Conservation (phyloP, 1,140 invertebrate genomes). For the Drosophila equinoxialis region DNA sequence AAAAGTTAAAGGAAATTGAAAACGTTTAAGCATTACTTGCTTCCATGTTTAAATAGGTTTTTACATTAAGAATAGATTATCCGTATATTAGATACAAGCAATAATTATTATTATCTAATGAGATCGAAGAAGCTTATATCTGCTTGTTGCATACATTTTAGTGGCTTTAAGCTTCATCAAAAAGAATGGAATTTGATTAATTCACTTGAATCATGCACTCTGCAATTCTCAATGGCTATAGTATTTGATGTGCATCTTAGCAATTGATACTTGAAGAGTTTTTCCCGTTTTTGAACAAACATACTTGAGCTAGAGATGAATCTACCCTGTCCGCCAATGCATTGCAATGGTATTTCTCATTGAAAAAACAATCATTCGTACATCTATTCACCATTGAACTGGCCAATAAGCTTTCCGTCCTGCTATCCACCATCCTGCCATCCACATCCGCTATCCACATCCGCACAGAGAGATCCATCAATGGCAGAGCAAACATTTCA, state of each 20-base stretch:
- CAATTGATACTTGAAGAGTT: background rate
- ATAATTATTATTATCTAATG: too few relatives aligned
- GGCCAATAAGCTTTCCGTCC: constrained; percentile 40
- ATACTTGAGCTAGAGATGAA: constrained; percentile 32
- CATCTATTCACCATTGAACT: constrained; percentile 32
- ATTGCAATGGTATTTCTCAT: constrained; percentile 41
- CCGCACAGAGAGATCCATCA: constrained; percentile 45
- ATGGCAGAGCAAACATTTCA: constrained; percentile 63
- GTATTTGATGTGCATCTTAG: background rate
- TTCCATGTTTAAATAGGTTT: too few relatives aligned
- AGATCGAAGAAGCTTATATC: too few relatives aligned
- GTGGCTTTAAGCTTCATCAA: too few relatives aligned
- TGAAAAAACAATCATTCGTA: constrained; percentile 44
- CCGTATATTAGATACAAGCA: too few relatives aligned
- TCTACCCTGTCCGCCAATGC: constrained; percentile 22
- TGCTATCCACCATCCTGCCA: constrained; percentile 23
- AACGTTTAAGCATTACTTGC: too few relatives aligned
- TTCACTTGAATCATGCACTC: background rate
- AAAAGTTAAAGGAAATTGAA: too few relatives aligned
- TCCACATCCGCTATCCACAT: constrained; percentile 3
- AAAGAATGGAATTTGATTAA: too few relatives aligned
- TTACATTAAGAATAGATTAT: too few relatives aligned
- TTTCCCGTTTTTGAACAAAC: background rate
- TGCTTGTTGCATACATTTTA: too few relatives aligned
- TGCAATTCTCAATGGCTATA: background rate